phyloP scores from a whole-genome alignment of 1,140 invertebrate species.

The Drosophila subobscura region DNA sequence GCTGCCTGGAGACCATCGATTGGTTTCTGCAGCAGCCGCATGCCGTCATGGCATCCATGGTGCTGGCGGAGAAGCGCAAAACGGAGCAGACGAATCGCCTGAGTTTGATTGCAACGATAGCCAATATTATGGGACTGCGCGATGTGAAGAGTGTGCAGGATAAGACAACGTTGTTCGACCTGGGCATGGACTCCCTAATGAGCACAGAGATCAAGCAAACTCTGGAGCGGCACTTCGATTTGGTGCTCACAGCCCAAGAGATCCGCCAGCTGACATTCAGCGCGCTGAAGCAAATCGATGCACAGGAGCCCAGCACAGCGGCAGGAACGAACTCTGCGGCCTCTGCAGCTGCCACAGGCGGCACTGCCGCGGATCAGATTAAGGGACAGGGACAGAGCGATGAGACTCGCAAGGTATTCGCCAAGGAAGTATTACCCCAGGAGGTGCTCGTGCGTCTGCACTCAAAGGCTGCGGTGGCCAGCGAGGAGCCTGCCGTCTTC shows the following conservation, averaged over 20 bases:
- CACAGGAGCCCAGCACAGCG: conserved; percentile 43
- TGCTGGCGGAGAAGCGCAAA: conserved; percentile 90
- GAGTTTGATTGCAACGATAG: conserved; percentile 89
- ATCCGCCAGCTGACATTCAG: conserved; percentile 92
- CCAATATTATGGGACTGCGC: conserved; percentile 93
- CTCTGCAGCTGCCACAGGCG: conserved; percentile 6
- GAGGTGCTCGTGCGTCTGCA: conserved; percentile 87
- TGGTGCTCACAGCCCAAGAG: conserved; percentile 93
- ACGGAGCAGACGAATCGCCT: conserved; percentile 83
- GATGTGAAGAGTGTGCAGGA: conserved; percentile 90
- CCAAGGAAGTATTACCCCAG: conserved; percentile 87
- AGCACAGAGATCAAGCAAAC: conserved; percentile 99
- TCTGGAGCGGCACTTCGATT: conserved; percentile 95
- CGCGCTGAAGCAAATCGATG: conserved; percentile 88
- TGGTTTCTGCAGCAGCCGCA: conserved; percentile 93
- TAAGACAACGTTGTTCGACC: conserved; percentile 91
- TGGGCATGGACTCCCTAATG: conserved; percentile 99
- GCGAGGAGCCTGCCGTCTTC: conserved; percentile 86
- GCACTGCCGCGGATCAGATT: conserved; percentile 17
- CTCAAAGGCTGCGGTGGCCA: conserved; percentile 80
- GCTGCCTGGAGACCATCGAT: conserved; percentile 94
- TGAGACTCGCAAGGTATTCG: conserved; percentile 85
- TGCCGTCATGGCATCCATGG: conserved; percentile 93
- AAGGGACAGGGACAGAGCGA: conserved; percentile 61
- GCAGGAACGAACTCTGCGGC: conserved; percentile 1